A percentile compares a stretch with the other conserved stretches of the same genome.
Conservation (phyloP, 2,888 invertebrate genomes). For the Volucella inflata region DNA sequence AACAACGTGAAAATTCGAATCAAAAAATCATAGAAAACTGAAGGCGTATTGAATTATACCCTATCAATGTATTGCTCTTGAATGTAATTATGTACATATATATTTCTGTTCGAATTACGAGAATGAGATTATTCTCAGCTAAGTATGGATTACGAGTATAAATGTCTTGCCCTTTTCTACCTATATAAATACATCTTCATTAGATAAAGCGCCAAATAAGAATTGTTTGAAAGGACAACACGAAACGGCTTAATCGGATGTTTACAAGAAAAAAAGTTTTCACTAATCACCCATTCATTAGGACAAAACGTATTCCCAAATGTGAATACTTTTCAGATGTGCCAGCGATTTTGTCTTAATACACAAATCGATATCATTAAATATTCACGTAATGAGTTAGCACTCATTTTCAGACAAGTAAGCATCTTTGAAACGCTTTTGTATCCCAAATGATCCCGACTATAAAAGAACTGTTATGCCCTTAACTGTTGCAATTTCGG, state of each 20-base stretch:
- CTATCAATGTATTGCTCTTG: slow-evolving; percentile 4
- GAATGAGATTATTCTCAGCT: slow-evolving; percentile 7
- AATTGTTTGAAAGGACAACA: slow-evolving; percentile 23
- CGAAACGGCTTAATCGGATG: slow-evolving; percentile 32
- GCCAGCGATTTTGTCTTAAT: slow-evolving; percentile 19
- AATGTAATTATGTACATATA: not conserved
- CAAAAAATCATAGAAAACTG: slow-evolving; percentile 5
- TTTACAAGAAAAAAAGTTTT: slow-evolving; percentile 23
- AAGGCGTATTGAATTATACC: slow-evolving; percentile 27
- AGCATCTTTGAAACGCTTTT: slow-evolving; percentile 37
- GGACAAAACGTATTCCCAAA: slow-evolving; percentile 41
- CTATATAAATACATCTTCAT: not conserved
- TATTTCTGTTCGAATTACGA: not conserved
- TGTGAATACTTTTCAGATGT: slow-evolving; percentile 52
- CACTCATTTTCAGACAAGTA: slow-evolving; percentile 4
- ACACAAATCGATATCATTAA: slow-evolving; percentile 51
- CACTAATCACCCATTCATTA: slow-evolving; percentile 64
- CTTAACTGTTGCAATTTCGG: slow-evolving; percentile 54
- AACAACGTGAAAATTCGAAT: slow-evolving; percentile 11
- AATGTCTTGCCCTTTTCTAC: too few relatives aligned
- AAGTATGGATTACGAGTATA: too few relatives aligned
- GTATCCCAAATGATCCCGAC: slow-evolving; percentile 44
- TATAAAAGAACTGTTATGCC: slow-evolving; percentile 42
- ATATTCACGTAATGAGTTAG: slow-evolving; percentile 55
- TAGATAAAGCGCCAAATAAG: slow-evolving; percentile 11